Conservation (phyloP, 2,888 invertebrate genomes). For the Ischnus inquisitorius region DNA sequence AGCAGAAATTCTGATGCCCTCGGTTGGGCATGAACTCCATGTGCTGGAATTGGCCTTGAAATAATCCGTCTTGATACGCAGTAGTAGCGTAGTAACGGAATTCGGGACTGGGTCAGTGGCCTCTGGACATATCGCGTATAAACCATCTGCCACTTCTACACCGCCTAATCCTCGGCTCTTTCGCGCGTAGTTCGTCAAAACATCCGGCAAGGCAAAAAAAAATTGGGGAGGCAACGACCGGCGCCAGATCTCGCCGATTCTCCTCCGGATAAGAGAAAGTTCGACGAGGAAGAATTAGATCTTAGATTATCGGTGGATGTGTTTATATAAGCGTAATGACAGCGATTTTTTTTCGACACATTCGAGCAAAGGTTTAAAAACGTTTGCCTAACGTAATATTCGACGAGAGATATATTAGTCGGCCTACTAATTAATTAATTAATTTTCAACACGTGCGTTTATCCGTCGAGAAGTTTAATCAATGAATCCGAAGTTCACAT, state of each 20-base stretch:
- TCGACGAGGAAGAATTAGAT: slow-evolving; percentile 16
- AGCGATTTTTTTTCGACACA: slow-evolving; percentile 1
- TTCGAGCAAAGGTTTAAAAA: background rate
- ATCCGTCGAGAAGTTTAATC: background rate
- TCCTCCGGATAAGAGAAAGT: slow-evolving; percentile 26
- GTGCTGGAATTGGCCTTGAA: background rate
- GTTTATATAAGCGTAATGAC: slow-evolving; percentile 21
- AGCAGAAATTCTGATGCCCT: background rate
- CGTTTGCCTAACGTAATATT: background rate
- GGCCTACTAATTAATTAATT: slow-evolving; percentile 27
- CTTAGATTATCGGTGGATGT: background rate
- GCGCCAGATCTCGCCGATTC: background rate
- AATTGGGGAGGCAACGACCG: background rate
- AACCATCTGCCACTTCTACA: background rate
- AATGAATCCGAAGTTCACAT: background rate
- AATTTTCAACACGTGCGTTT: background rate
- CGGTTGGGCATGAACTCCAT: background rate
- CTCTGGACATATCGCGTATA: slow-evolving; percentile 6
- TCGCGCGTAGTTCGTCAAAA: background rate
- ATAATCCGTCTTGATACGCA: background rate
- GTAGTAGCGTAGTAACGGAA: background rate
- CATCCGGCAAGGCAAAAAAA: background rate
- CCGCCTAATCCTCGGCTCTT: background rate
- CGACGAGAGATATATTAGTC: background rate
- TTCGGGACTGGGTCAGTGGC: slow-evolving; percentile 12